These are phyloP conservation scores for Pteria penguin DNA, from an alignment of 2,888 invertebrate genomes.

Conservation along the genomic window DNA sequence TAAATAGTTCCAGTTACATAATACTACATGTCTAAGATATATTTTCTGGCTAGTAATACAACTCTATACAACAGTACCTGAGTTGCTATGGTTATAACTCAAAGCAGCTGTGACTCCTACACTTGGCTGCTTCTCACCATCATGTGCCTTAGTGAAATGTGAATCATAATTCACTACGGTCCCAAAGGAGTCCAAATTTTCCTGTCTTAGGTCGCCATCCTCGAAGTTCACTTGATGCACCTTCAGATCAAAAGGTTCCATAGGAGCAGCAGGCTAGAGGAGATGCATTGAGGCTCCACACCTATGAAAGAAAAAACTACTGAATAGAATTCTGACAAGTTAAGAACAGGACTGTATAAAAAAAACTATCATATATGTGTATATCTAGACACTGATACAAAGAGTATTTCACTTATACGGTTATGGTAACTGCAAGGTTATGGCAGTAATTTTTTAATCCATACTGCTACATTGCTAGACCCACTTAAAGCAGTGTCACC, in stretches of 20 bases:
- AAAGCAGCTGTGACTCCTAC: background rate
- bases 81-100: background rate
- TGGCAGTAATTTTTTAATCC: no score
- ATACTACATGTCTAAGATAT: no score
- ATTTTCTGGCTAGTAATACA: no score
- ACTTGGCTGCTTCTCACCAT: background rate
- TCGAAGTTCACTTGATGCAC: slow-evolving; percentile 76
- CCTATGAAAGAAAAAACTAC: background rate
- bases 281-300: slow-evolving; percentile 1
- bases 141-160: slow-evolving; percentile 40
- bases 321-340: background rate
- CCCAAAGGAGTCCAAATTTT: slow-evolving; percentile 71
- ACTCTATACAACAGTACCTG: no score
- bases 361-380: no score
- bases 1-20: no score
- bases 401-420: no score
- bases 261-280: slow-evolving; percentile 42
- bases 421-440: no score
- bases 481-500: no score
- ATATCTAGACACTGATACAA: no score
- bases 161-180: slow-evolving; percentile 76
- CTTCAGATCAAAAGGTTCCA: slow-evolving; percentile 78
- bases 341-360: no score
- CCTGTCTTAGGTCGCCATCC: slow-evolving; percentile 49
- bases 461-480: no score